These are phyloP conservation scores for Cordilura impudica DNA, from an alignment of 2,888 invertebrate species.

Conservation along the genomic window DNA sequence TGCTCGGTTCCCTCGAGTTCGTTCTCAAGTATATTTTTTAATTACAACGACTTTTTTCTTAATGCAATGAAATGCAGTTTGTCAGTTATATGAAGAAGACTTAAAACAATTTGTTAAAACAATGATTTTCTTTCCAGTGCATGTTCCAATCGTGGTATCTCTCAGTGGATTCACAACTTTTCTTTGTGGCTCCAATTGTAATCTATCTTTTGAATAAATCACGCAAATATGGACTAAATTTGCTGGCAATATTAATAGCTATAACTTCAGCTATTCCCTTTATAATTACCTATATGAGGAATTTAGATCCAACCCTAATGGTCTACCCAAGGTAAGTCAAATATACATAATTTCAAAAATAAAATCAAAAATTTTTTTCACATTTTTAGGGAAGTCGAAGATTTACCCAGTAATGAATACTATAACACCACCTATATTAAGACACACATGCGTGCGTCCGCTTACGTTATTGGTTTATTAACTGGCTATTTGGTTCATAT, in stretches of 20 bases:
- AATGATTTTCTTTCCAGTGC: slow-evolving; percentile 78
- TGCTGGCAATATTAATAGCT: slow-evolving; percentile 79
- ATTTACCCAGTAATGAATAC: slow-evolving; percentile 82
- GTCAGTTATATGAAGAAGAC: too few species aligned
- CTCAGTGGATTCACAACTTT: slow-evolving; percentile 83
- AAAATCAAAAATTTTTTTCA: neutral
- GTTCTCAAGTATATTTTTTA: too few species aligned
- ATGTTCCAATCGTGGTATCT: slow-evolving; percentile 81
- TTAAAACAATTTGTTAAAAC: too few species aligned
- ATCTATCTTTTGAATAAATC: slow-evolving; percentile 85
- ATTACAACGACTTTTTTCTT: too few species aligned
- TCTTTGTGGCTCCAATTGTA: slow-evolving; percentile 83
- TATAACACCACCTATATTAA: slow-evolving; percentile 84
- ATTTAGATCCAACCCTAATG: slow-evolving; percentile 84
- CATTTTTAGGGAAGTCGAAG: slow-evolving; percentile 81
- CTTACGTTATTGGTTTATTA: slow-evolving; percentile 83
- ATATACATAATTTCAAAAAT: neutral
- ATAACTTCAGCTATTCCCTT: slow-evolving; percentile 80
- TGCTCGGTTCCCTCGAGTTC: too few species aligned
- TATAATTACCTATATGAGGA: slow-evolving; percentile 80
- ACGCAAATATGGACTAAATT: slow-evolving; percentile 80
- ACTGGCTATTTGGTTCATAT: slow-evolving; percentile 83
- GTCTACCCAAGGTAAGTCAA: slow-evolving; percentile 84
- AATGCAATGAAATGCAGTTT: neutral
- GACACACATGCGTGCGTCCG: slow-evolving; percentile 86